A percentile compares a stretch with the other conserved stretches of the same genome.
These are phyloP conservation scores for Sphinx pinastri DNA, from an alignment of 2,888 invertebrate species.

Conservation along the genomic window DNA sequence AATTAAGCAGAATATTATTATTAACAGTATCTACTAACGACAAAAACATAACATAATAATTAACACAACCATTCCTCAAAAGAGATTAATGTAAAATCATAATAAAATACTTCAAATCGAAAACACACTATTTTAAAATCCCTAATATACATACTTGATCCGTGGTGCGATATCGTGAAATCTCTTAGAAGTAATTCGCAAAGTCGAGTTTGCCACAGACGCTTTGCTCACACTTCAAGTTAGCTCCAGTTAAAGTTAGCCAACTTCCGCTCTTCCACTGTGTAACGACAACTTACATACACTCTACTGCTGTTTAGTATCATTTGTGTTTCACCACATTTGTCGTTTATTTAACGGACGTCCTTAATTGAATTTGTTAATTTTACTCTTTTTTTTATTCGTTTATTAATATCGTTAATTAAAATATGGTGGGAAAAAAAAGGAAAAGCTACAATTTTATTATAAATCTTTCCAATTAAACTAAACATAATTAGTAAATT, in stretches of 20 bases:
- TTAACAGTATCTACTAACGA: too few species aligned
- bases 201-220: constrained; percentile 66
- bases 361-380: not conserved
- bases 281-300: constrained; percentile 68
- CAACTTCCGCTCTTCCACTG: constrained; percentile 66
- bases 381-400: not conserved
- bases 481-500: not conserved
- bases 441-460: not conserved
- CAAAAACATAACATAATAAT: too few species aligned
- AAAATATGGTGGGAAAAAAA: not conserved
- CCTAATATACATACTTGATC: constrained; percentile 49
- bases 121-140: not conserved
- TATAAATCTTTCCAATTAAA: not conserved
- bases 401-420: not conserved
- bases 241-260: constrained; percentile 65
- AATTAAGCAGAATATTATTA: too few species aligned
- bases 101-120: not conserved
- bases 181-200: constrained; percentile 73
- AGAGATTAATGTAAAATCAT: too few species aligned
- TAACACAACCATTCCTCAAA: too few species aligned
- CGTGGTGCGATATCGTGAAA: constrained; percentile 70
- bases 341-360: not conserved
- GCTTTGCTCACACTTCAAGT: constrained; percentile 69
- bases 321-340: constrained; percentile 10
- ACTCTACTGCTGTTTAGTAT: constrained; percentile 57